Conservation (phyloP, 2,113 vertebrate species). For the Ceratotherium simum region DNA sequence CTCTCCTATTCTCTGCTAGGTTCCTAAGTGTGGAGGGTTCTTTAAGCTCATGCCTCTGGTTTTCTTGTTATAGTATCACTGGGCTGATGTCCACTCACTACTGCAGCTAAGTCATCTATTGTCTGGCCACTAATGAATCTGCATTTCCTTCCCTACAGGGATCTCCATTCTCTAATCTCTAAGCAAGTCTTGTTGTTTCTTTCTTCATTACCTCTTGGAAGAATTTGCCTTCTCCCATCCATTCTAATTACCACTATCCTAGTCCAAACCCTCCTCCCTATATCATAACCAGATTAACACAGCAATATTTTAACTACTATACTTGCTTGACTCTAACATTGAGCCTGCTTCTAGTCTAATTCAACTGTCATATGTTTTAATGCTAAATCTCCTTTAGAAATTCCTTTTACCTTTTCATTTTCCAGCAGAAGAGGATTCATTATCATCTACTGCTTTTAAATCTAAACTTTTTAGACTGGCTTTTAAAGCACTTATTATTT, state of each 20-base stretch:
- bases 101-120: not conserved
- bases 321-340: not conserved
- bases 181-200: not conserved
- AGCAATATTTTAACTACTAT: not conserved
- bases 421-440: constrained; percentile 13
- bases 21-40: not conserved
- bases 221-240: not conserved
- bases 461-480: not conserved
- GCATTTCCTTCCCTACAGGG: not conserved
- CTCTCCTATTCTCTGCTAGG: not conserved
- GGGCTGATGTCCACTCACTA: not conserved
- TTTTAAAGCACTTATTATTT: not conserved
- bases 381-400: not conserved
- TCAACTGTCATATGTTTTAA: not conserved
- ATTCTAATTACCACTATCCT: not conserved
- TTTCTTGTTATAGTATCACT: not conserved
- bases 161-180: not conserved
- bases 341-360: not conserved
- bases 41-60: not conserved
- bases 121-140: not conserved
- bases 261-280: not conserved
- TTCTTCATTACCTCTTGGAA: not conserved
- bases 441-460: not conserved
- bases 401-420: constrained; percentile 52
- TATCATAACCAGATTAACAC: not conserved